phyloP scores from a whole-genome alignment of 1,140 invertebrate genomes.

The Meloidogyne chitwoodi region DNA sequence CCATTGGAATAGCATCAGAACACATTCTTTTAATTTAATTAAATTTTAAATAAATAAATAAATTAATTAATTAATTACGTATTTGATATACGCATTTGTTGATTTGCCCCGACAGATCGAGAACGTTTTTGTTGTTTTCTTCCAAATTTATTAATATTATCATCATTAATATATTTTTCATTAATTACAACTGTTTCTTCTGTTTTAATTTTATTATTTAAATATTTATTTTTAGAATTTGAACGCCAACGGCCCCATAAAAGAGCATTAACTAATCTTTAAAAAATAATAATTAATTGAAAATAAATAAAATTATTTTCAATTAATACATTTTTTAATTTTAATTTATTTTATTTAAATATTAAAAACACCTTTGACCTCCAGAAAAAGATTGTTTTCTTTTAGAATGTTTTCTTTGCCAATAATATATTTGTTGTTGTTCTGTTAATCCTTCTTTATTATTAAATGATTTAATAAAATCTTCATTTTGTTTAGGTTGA shows the following conservation, averaged over 20 bases:
- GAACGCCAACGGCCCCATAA: not conserved
- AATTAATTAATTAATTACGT: not conserved
- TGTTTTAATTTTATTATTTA: not conserved
- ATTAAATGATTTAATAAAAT: not conserved
- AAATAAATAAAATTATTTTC: no score
- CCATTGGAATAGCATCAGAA: not conserved
- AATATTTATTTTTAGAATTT: not conserved
- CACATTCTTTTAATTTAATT: not conserved
- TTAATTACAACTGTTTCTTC: not conserved
- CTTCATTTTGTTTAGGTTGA: not conserved
- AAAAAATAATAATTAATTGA: not conserved
- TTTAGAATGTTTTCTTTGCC: not conserved
- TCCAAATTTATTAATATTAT: not conserved
- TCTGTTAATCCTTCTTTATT: not conserved
- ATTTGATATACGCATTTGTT: slow-evolving; percentile 18
- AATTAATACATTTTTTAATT: no score
- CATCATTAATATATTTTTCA: not conserved
- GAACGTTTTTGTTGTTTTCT: slow-evolving; percentile 18
- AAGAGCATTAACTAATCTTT: not conserved
- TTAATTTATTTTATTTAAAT: not conserved
- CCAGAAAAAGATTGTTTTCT: not conserved
- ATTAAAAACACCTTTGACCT: not conserved
- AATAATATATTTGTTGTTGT: no score
- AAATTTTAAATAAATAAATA: not conserved
- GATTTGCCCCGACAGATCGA: slow-evolving; percentile 31